phyloP scores from a whole-genome alignment of 1,140 invertebrate genomes.

The Drosophila mauritiana region DNA sequence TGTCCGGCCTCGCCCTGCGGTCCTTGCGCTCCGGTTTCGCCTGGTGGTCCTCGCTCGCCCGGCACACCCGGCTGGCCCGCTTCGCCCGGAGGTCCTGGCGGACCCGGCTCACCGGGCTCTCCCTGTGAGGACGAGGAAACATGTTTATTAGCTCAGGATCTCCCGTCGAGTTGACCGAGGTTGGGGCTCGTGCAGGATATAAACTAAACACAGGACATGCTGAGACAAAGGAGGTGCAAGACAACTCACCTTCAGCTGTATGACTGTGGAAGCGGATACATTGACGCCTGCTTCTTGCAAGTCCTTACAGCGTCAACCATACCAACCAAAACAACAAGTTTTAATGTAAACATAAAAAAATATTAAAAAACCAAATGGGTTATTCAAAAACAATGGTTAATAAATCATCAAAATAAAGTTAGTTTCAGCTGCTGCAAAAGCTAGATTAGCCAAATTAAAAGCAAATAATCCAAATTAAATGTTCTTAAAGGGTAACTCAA shows the following conservation, averaged over 20 bases:
- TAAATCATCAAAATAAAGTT: constrained; percentile 23
- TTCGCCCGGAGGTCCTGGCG: constrained; percentile 93
- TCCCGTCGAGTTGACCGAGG: constrained; percentile 18
- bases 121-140: constrained; percentile 87
- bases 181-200: constrained; percentile 36
- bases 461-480: constrained; percentile 33
- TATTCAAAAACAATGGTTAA: constrained; percentile 30
- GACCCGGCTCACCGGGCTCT: constrained; percentile 95
- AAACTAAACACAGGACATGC: constrained; percentile 50
- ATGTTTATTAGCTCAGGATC: constrained; percentile 58
- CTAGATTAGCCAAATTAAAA: constrained; percentile 31
- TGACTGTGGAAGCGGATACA: constrained; percentile 94
- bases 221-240: constrained; percentile 11
- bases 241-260: constrained; percentile 94
- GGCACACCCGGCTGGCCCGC: constrained; percentile 92
- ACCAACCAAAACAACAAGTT: constrained; percentile 39
- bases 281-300: constrained; percentile 95
- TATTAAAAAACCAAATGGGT: constrained; percentile 48
- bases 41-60: constrained; percentile 89
- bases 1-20: constrained; percentile 86
- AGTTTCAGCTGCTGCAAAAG: constrained; percentile 65
- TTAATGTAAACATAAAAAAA: constrained; percentile 52
- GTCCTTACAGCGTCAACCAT: constrained; percentile 87
- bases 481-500: constrained; percentile 21
- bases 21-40: constrained; percentile 85